These are phyloP conservation scores for Patiria miniata DNA, from an alignment of 35 echinoderm and acorn worm species.

Conservation along the genomic window DNA sequence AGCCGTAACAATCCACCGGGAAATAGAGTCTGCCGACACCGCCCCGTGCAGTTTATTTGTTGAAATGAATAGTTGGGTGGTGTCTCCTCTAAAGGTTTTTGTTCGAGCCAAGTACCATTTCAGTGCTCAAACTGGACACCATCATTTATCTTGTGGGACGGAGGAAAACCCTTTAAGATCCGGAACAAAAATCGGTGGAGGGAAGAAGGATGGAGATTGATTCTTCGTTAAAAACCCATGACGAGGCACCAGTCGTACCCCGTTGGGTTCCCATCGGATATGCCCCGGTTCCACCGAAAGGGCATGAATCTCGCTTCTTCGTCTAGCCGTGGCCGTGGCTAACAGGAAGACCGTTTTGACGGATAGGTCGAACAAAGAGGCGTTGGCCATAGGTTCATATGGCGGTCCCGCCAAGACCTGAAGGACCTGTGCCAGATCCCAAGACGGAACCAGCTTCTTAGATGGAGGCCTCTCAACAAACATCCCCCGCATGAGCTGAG, in stretches of 20 bases:
- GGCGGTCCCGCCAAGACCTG: not conserved
- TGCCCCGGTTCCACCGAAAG: not conserved
- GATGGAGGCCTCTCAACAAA: constrained; percentile 14
- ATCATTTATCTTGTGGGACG: not conserved
- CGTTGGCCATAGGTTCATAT: constrained; percentile 1
- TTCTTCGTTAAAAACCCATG: constrained; percentile 39
- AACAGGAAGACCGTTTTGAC: constrained; percentile 31
- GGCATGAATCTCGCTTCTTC: constrained; percentile 15
- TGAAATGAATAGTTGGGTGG: not conserved
- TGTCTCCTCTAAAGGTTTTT: too few relatives aligned
- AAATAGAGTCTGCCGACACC: not conserved
- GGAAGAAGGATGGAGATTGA: not conserved
- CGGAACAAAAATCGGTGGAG: constrained; percentile 8
- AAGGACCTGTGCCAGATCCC: constrained; percentile 29
- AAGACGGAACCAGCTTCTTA: constrained; percentile 16
- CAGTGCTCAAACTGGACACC: constrained; percentile 15
- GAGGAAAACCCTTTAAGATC: not conserved
- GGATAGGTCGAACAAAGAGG: not conserved
- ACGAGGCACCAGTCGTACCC: not conserved
- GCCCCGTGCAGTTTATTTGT: not conserved
- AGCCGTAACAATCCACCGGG: not conserved
- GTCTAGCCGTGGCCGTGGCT: not conserved
- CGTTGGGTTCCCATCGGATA: too few relatives aligned
- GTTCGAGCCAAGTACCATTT: not conserved
- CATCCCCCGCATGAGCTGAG: constrained; percentile 29